Evolutionary conservation across 2,888 invertebrate species (phyloP).

Genomic region (Drosophila fungiperda): DNA sequence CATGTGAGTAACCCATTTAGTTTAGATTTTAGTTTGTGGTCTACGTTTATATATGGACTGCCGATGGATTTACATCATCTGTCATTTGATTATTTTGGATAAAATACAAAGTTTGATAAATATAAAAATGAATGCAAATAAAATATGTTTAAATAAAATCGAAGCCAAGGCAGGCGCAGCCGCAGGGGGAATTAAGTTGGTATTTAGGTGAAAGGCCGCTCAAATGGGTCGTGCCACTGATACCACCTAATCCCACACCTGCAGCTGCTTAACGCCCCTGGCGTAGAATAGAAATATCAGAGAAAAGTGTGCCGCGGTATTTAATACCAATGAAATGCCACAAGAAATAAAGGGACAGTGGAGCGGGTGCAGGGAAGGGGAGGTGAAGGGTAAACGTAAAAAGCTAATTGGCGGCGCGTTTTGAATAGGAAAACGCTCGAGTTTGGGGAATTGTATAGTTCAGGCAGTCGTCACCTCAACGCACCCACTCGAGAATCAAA

Average conservation of each 20-base stretch:
- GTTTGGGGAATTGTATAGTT: conserved; percentile 30
- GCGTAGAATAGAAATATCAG: conserved; percentile 3
- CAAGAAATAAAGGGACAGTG: conserved; percentile 14
- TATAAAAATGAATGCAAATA: neutral
- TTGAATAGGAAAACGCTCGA: conserved; percentile 12
- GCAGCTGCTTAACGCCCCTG: neutral
- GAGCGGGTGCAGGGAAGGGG: fast-evolving
- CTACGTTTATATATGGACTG: too few relatives aligned
- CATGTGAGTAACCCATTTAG: too few relatives aligned
- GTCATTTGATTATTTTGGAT: neutral
- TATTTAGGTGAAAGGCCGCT: neutral
- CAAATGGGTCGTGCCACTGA: conserved; percentile 2
- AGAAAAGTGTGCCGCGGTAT: conserved; percentile 58
- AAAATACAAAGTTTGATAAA: neutral
- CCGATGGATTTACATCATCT: neutral
- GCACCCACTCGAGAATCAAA: conserved; percentile 62
- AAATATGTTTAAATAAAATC: neutral
- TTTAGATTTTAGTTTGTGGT: too few relatives aligned
- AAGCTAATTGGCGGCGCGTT: conserved; percentile 53
- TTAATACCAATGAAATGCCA: conserved; percentile 68
- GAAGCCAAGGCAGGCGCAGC: neutral
- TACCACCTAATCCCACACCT: neutral
- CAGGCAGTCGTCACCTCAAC: conserved; percentile 52
- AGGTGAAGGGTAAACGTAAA: neutral
- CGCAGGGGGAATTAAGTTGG: neutral